These are phyloP conservation scores for Macrophya annulata DNA, from an alignment of 2,888 invertebrate species.

Conservation along the genomic window DNA sequence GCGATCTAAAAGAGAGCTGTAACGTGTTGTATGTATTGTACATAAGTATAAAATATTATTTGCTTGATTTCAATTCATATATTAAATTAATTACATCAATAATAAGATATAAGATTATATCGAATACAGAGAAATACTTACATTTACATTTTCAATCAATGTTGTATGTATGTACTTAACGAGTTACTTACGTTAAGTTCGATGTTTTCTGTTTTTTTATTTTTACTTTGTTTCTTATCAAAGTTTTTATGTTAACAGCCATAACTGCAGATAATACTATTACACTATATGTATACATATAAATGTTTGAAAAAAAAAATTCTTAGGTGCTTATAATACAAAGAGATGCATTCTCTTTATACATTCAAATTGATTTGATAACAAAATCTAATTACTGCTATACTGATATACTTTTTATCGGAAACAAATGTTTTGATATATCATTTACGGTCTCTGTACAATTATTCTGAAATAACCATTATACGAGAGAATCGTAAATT, in stretches of 20 bases:
- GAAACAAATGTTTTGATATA: neutral
- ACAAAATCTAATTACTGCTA: slow-evolving; percentile 1
- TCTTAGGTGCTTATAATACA: slow-evolving; percentile 14
- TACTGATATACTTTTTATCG: neutral
- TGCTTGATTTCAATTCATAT: neutral
- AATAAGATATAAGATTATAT: neutral
- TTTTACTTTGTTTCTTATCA: neutral
- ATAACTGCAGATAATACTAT: neutral
- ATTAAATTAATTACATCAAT: neutral
- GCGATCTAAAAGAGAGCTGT: slow-evolving; percentile 56
- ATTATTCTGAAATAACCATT: neutral
- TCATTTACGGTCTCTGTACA: neutral
- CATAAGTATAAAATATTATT: slow-evolving; percentile 9
- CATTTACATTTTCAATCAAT: neutral
- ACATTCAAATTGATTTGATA: slow-evolving; percentile 14
- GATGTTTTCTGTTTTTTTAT: neutral
- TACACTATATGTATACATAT: neutral
- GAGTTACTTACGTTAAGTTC: slow-evolving; percentile 12
- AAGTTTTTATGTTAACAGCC: slow-evolving; percentile 9
- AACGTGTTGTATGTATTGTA: slow-evolving; percentile 52
- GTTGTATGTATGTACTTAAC: slow-evolving; percentile 18
- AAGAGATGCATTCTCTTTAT: slow-evolving; percentile 1
- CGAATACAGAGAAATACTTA: slow-evolving; percentile 13
- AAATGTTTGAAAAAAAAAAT: neutral
- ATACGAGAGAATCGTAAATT: neutral